These are phyloP conservation scores for Oncorhynchus clarkii DNA, from an alignment of 2,113 vertebrate genomes.

Conservation along the genomic window DNA sequence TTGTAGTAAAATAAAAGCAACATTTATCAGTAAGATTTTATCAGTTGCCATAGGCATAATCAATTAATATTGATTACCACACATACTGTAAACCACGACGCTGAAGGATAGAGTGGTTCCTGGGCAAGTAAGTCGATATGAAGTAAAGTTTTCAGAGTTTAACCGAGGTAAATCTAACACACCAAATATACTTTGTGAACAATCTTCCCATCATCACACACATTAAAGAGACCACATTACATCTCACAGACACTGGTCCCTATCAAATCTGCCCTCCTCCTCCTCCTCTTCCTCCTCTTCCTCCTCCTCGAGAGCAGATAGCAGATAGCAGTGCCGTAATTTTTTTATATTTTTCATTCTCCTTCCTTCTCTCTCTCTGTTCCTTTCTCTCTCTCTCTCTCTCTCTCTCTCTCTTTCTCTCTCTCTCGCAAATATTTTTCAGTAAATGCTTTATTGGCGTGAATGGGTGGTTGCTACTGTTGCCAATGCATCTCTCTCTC, in stretches of 20 bases:
- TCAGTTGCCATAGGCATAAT: neutral
- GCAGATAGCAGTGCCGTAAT: too few species aligned
- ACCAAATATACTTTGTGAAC: slow-evolving; percentile 17
- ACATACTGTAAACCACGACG: neutral
- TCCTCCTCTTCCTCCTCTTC: slow-evolving; percentile 11
- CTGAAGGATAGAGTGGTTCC: neutral
- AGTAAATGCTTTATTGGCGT: too few species aligned
- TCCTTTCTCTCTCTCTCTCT: neutral
- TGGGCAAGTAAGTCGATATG: neutral
- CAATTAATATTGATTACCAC: neutral
- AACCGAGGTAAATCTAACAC: slow-evolving; percentile 27
- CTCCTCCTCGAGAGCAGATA: slow-evolving; percentile 25
- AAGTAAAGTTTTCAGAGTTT: slow-evolving; percentile 7
- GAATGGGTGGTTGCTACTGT: too few species aligned
- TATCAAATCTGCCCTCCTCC: slow-evolving; percentile 20
- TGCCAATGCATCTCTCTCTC: neutral
- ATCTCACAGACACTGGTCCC: slow-evolving; percentile 31
- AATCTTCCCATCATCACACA: slow-evolving; percentile 22
- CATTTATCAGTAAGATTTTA: neutral
- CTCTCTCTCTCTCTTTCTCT: neutral
- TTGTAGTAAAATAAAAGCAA: neutral
- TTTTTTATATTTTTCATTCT: neutral
- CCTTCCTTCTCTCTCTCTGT: neutral
- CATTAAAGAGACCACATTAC: slow-evolving; percentile 33
- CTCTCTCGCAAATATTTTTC: neutral